Percentiles rank a stretch among this genome's conserved stretches.
phyloP scores from a whole-genome alignment of 2,113 vertebrate genomes.

The Monarcha castaneiventris region DNA sequence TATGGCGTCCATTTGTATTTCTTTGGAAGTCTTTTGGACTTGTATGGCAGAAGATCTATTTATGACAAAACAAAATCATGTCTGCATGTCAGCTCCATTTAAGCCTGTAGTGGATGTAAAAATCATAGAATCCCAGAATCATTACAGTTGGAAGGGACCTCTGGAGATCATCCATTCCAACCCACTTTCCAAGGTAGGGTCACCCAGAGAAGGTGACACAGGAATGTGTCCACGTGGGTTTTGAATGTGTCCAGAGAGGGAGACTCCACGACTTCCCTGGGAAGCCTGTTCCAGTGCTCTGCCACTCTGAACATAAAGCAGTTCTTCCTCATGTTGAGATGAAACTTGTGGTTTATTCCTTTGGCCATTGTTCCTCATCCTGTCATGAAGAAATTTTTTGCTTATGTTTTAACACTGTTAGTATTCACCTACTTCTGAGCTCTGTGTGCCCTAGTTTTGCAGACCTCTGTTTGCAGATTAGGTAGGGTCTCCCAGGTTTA shows the following conservation, averaged over 20 bases:
- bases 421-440: neutral
- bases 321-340: neutral
- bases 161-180: neutral
- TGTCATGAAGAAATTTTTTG: neutral
- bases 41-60: neutral
- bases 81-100: neutral
- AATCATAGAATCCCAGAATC: neutral
- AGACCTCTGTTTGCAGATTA: neutral
- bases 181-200: neutral
- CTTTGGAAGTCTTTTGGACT: fast-evolving
- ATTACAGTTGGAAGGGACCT: neutral
- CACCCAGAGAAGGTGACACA: neutral
- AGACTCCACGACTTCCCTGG: neutral
- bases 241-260: neutral
- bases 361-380: neutral
- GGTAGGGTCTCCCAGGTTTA: neutral
- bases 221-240: neutral
- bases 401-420: neutral
- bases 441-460: neutral
- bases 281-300: neutral
- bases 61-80: neutral
- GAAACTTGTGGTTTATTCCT: neutral
- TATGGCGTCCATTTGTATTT: neutral
- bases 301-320: neutral
- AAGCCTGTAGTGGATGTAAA: too few relatives aligned